These are phyloP conservation scores for Plebejus argus DNA, from an alignment of 2,888 invertebrate genomes.

Conservation along the genomic window DNA sequence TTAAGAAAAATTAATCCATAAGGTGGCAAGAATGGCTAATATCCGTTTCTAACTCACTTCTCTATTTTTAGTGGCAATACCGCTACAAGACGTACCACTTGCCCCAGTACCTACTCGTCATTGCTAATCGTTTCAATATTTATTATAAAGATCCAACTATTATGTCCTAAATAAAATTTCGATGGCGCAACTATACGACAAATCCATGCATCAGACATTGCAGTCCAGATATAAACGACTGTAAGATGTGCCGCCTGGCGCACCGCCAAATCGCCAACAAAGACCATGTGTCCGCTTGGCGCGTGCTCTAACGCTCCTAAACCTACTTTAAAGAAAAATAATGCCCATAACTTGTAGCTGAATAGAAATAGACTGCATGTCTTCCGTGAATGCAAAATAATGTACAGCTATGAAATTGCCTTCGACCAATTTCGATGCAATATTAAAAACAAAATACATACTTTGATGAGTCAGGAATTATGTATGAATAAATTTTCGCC, in stretches of 20 bases:
- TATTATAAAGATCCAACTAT: background rate
- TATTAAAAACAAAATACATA: background rate
- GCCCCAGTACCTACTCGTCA: too few relatives aligned
- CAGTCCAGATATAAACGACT: background rate
- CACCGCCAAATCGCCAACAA: slow-evolving; percentile 5
- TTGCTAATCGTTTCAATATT: too few relatives aligned
- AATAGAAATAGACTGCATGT: background rate
- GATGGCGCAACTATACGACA: background rate
- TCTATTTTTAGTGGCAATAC: too few relatives aligned
- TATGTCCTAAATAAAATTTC: background rate
- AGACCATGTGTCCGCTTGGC: slow-evolving; percentile 12
- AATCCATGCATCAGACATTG: slow-evolving; percentile 4
- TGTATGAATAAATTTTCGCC: background rate
- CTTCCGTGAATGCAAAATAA: background rate
- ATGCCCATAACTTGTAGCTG: background rate
- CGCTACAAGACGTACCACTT: too few relatives aligned
- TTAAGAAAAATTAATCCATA: too few relatives aligned
- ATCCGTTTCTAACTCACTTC: too few relatives aligned
- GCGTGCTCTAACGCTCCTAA: background rate
- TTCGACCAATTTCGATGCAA: background rate
- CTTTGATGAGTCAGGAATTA: background rate
- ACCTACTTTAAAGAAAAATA: slow-evolving; percentile 9
- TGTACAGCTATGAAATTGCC: background rate
- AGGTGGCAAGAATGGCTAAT: too few relatives aligned
- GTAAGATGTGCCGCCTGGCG: slow-evolving; percentile 8